Evolutionary conservation across 2,113 vertebrate genomes (phyloP).

Genomic region (Cercopithecus mona): DNA sequence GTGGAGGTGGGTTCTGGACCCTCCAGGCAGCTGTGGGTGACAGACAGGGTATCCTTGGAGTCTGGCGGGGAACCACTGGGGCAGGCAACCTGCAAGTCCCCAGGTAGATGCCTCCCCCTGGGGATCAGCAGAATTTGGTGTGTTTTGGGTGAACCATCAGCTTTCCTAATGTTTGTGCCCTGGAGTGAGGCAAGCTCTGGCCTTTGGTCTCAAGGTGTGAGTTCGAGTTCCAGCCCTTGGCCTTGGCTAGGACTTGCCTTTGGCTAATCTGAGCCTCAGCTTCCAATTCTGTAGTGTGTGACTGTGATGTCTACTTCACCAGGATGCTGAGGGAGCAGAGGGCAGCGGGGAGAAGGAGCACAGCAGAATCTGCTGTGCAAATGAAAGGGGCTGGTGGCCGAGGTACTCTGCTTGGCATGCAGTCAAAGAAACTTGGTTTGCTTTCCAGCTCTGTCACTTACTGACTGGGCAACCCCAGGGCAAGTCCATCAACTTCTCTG

Average conservation of each 20-base stretch:
- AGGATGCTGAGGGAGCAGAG: neutral
- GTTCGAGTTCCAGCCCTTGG: neutral
- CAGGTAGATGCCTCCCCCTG: fast-evolving
- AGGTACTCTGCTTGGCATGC: neutral
- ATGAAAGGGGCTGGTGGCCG: fast-evolving
- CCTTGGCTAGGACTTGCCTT: neutral
- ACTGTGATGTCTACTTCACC: neutral
- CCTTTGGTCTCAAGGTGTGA: neutral
- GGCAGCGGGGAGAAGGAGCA: neutral
- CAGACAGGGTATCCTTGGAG: neutral
- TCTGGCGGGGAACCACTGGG: neutral
- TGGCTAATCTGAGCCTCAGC: neutral
- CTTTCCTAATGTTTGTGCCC: neutral
- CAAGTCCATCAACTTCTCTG: neutral
- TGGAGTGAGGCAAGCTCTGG: neutral
- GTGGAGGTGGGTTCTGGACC: neutral
- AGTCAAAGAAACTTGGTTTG: neutral
- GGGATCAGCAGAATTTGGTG: neutral
- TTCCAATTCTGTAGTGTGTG: neutral
- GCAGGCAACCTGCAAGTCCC: too few relatives aligned
- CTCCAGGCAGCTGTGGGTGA: neutral
- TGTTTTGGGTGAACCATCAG: neutral
- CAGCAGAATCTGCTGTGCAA: neutral
- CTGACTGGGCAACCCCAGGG: neutral
- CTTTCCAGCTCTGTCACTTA: neutral